Base-by-base conservation (phyloP, 2,113 vertebrate species). In the Myxocyprinus asiaticus region DNA sequence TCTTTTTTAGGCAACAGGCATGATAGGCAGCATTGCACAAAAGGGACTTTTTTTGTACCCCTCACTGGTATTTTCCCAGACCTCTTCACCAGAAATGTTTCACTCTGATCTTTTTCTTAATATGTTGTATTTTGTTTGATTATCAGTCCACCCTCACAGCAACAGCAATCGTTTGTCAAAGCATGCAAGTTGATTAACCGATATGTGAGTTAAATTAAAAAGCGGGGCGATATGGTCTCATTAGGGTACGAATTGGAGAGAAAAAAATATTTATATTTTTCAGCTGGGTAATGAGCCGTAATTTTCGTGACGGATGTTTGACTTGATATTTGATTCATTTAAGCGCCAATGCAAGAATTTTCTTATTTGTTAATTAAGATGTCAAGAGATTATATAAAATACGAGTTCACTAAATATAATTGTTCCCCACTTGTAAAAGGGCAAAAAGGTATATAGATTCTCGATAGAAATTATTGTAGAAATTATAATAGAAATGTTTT, bases 1-100 rank as follows among this genome's bases (percentile, higher is more conserved):
- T 82, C 76, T 80, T 84, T 78, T 87, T 75, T 85, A 67, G 70
- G 67, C 73, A 43, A 62, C 69, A 59, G 75, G 55, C 56, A 69
- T 67, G 87, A 73, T 63, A 43, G 67, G 78, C 87, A 72, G 33
- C 68, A 56, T 66, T 76, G 69, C 15, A 68, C 61, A 59, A 81
- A 63, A 67, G 66, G n/a, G 70, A 17, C 22, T 33, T 33, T 45
- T 65, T 65, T 75, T 72, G 45, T 84, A 72, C 68, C 76, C 50
- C 64, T 17, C 61, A n/a, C 33, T 67, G 45, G n/a, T 66, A 61
- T 67, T 77, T 80, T 48, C 66, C 77, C 67, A 74, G 71, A 74
- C 71, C 58, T 62, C 71, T 50, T 63, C 9, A 65, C 44, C 58
- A 63, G 45, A 48, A 74, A 74, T 48, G 7, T 14, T 58, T 58